Evolutionary conservation across 1,140 invertebrate genomes (phyloP).

Genomic region (Cylas formicarius): DNA sequence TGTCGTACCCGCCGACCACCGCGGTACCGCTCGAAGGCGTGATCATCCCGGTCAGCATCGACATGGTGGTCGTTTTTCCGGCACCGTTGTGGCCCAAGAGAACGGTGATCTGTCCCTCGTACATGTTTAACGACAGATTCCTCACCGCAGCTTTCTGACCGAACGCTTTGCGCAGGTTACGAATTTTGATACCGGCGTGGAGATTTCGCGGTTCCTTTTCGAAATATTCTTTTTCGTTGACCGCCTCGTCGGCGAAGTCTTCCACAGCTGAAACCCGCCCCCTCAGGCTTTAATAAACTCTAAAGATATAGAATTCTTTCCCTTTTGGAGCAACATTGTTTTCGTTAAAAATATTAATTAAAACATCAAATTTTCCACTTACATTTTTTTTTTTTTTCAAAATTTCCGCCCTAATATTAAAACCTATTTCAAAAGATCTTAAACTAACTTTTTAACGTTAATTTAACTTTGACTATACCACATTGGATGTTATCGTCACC

Average conservation of each 20-base stretch:
- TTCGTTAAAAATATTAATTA: no score
- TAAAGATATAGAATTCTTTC: no score
- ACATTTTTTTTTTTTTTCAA: no score
- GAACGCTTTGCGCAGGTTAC: conserved; percentile 54
- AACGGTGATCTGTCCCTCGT: conserved; percentile 56
- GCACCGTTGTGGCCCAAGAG: conserved; percentile 73
- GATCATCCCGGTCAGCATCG: conserved; percentile 68
- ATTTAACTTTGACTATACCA: no score
- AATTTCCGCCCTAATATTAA: no score
- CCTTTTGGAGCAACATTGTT: no score
- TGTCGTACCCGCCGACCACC: conserved; percentile 59
- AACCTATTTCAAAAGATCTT: no score
- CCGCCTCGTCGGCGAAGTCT: conserved; percentile 11
- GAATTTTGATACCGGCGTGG: conserved; percentile 55
- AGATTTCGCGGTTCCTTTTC: conserved; percentile 31
- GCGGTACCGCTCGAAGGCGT: conserved; percentile 62
- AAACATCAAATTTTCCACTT: no score
- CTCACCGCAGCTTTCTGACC: conserved; percentile 50
- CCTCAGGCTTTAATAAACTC: no score
- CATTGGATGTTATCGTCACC: no score
- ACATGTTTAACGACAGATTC: conserved; percentile 58
- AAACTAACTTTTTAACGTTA: no score
- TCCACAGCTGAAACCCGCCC: conserved; percentile 13
- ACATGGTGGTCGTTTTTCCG: conserved; percentile 70
- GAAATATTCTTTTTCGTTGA: conserved; percentile 24